These are phyloP conservation scores for Climacteris rufus DNA, from an alignment of 2,113 vertebrate species.

Conservation along the genomic window DNA sequence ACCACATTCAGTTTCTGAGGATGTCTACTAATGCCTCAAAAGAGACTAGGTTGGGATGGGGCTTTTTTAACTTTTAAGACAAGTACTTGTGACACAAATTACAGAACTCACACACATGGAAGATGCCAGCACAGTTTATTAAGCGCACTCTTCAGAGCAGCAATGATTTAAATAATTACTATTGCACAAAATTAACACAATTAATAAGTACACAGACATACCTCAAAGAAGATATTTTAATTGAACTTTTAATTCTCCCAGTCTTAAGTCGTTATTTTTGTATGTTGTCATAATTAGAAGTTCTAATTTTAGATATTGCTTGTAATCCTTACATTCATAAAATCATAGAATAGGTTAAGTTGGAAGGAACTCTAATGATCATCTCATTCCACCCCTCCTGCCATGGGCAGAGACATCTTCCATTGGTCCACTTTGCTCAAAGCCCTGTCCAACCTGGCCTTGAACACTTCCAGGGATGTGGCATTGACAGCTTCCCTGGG, in stretches of 20 bases:
- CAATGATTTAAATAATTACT: slow-evolving; percentile 13
- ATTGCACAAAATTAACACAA: background rate
- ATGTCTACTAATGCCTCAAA: background rate
- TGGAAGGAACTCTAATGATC: background rate
- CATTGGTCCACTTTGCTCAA: rapidly evolving
- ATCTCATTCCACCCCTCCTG: background rate
- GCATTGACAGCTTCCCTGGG: background rate
- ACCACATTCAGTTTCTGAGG: rapidly evolving
- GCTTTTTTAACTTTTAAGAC: background rate
- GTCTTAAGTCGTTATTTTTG: background rate
- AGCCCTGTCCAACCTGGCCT: background rate
- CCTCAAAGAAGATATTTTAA: background rate
- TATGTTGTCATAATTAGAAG: background rate
- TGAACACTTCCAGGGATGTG: background rate
- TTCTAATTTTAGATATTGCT: background rate
- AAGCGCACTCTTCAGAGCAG: background rate
- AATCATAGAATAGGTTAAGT: background rate
- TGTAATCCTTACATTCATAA: background rate
- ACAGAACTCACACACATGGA: background rate
- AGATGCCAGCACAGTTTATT: background rate
- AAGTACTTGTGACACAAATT: background rate
- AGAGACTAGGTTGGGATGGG: background rate
- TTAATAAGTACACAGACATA: background rate
- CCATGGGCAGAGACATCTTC: background rate
- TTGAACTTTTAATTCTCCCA: background rate